Base-by-base conservation (phyloP, 1,140 invertebrate species). In the Eciton burchellii region DNA sequence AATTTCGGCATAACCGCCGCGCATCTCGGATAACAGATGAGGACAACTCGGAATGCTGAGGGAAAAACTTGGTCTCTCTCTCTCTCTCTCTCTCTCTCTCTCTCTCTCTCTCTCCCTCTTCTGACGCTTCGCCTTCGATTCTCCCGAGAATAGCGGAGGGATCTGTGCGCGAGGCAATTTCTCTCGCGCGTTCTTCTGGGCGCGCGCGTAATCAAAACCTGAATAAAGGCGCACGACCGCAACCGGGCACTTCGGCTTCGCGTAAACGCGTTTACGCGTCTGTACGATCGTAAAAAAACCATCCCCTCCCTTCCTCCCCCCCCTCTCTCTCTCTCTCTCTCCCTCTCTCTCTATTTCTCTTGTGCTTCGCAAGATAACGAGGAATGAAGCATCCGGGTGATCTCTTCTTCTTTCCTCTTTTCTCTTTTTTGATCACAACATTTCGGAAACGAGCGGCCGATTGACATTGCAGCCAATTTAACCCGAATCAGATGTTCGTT, bases 161-260 rank as follows among this genome's bases (percentile, higher is more conserved):
- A n/a, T n/a, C 11, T 56, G 41, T n/a, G n/a, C n/a, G n/a, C 24
- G 12, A 74, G 8, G 8, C 4, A 63, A 74, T 74, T 21, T 62
- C 35, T 41, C n/a, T 66, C 57, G 12, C 24, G 14, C n/a, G n/a
- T n/a, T 63, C 49, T 72, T 14, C 21, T 26, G 0, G 11, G 26
- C 16, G 11, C 26, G 14, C 26, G 14, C 41, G 56, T 62, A 74
- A 74, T 74, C 43, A 62, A 63, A 41, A 63, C 26, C 29, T 8
- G 43, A 63, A 16, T 35, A 49, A 63, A 63, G 24, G 26, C 11
- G 9, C 26, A 11, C 12, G n/a, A 19, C 49, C 56, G 71, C 41
- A 19, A 47, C 26, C 56, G 62, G 12, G n/a, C 60, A 14, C 57
- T 45, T 4, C 21, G 41, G 41, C 24, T 47, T 63, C 2, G 24